These are phyloP conservation scores for Spilosoma lubricipeda DNA, from an alignment of 2,888 invertebrate genomes.

Conservation along the genomic window DNA sequence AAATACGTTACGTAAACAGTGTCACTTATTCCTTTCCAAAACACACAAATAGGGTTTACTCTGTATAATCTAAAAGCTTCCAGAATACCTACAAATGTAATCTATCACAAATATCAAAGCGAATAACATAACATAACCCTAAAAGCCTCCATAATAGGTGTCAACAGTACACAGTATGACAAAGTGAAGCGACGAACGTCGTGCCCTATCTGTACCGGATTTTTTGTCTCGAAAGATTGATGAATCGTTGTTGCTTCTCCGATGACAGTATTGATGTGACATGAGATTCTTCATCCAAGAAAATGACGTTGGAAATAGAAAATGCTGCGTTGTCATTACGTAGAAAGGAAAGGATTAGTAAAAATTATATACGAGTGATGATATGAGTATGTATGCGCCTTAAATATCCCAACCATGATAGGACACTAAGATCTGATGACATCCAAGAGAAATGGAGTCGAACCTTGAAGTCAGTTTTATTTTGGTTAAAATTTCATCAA, in stretches of 20 bases:
- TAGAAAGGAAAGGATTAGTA: neutral
- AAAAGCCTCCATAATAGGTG: conserved; percentile 38
- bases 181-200: conserved; percentile 65
- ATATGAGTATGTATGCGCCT: neutral
- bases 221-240: conserved; percentile 79
- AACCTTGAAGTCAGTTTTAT: too few relatives aligned
- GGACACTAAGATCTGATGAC: too few relatives aligned
- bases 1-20: neutral
- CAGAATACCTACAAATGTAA: conserved; percentile 5
- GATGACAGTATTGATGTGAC: conserved; percentile 66
- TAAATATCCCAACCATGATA: neutral
- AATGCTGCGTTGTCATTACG: conserved; percentile 33
- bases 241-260: conserved; percentile 60
- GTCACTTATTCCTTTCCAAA: neutral
- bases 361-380: neutral
- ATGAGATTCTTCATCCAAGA: conserved; percentile 51
- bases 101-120: conserved; percentile 21
- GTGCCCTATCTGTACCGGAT: conserved; percentile 71
- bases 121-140: conserved; percentile 18
- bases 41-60: neutral
- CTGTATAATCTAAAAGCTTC: conserved; percentile 3
- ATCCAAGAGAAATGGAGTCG: too few relatives aligned
- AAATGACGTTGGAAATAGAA: conserved; percentile 33
- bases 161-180: conserved; percentile 57
- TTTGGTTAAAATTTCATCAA: too few relatives aligned